A percentile compares a stretch with the other conserved stretches of the same genome.
These are phyloP conservation scores for Drosophila erecta DNA, from an alignment of 1,140 invertebrate genomes.

Conservation along the genomic window DNA sequence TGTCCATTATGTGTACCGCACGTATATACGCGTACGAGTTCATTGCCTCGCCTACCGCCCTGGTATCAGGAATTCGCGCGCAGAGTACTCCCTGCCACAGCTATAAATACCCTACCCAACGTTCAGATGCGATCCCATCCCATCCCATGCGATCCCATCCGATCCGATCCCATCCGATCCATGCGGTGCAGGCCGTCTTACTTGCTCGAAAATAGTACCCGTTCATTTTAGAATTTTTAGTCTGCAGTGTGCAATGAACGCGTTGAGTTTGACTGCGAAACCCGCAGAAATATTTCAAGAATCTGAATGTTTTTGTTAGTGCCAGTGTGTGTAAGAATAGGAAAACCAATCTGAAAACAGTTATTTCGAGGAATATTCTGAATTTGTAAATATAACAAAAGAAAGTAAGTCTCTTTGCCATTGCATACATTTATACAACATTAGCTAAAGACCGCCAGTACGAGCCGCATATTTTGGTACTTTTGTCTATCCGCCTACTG, in stretches of 20 bases:
- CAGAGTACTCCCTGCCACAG: constrained; percentile 43
- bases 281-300: constrained; percentile 20
- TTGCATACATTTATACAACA: constrained; percentile 8
- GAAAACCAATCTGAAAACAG: not conserved
- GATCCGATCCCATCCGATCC: constrained; percentile 43
- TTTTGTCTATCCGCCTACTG: constrained; percentile 63
- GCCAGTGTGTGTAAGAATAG: constrained; percentile 26
- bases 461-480: constrained; percentile 47
- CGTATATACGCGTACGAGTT: constrained; percentile 69
- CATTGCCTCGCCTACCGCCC: constrained; percentile 73
- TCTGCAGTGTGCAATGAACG: constrained; percentile 55
- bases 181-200: constrained; percentile 62
- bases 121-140: constrained; percentile 29
- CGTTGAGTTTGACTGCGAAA: constrained; percentile 35
- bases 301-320: constrained; percentile 27
- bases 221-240: constrained; percentile 56
- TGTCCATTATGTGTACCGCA: constrained; percentile 52
- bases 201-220: constrained; percentile 61
- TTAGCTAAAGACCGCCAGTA: constrained; percentile 6
- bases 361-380: not conserved
- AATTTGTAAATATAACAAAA: constrained; percentile 1
- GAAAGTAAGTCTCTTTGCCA: constrained; percentile 37
- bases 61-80: constrained; percentile 38
- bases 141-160: constrained; percentile 13
- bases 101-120: constrained; percentile 61